Evolutionary conservation across 2,888 invertebrate species (phyloP).

Genomic region (Osedax fenrisi): DNA sequence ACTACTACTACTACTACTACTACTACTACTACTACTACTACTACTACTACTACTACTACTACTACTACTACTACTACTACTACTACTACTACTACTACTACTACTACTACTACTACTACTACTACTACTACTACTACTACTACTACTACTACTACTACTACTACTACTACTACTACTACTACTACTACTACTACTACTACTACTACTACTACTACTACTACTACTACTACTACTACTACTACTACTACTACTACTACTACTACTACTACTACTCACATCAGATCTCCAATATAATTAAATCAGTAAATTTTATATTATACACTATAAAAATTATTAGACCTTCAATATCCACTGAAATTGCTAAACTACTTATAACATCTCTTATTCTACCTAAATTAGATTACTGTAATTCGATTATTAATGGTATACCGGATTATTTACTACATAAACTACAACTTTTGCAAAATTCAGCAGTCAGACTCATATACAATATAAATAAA

Average conservation of each 20-base stretch:
- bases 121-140: slow-evolving; percentile 27
- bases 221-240: slow-evolving; percentile 3
- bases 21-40: slow-evolving; percentile 24
- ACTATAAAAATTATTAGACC: too few species aligned
- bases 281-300: too few species aligned
- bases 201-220: slow-evolving; percentile 17
- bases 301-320: too few species aligned
- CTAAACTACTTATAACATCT: too few species aligned
- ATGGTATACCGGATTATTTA: too few species aligned
- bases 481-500: too few species aligned
- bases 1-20: slow-evolving; percentile 21
- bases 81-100: slow-evolving; percentile 26
- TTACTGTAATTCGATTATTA: too few species aligned
- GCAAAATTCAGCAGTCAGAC: too few species aligned
- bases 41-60: slow-evolving; percentile 21
- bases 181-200: slow-evolving; percentile 21
- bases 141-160: slow-evolving; percentile 26
- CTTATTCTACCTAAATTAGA: too few species aligned
- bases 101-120: slow-evolving; percentile 27
- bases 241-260: slow-evolving; percentile 3
- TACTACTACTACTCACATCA: slow-evolving; percentile 13
- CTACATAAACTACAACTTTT: too few species aligned
- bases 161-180: slow-evolving; percentile 24
- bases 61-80: slow-evolving; percentile 23
- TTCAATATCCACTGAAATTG: too few species aligned